Conservation (phyloP, 2,113 vertebrate species). For the Stegostoma tigrinum region DNA sequence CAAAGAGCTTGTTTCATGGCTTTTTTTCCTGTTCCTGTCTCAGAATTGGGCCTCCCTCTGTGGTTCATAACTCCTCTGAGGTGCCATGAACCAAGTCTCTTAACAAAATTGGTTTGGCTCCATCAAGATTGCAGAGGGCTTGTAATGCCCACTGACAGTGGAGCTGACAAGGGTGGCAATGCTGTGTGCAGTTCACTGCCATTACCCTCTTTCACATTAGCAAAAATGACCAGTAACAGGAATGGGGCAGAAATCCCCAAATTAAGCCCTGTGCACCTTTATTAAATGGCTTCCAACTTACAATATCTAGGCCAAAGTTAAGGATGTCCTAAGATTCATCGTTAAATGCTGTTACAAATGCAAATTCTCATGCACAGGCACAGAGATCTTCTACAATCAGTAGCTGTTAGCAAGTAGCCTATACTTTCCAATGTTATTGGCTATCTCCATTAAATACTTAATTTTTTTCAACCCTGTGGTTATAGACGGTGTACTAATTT, state of each 20-base stretch:
- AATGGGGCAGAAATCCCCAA: neutral
- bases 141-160: neutral
- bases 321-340: neutral
- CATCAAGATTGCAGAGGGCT: neutral
- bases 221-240: neutral
- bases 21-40: neutral
- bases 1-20: neutral
- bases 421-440: neutral
- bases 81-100: neutral
- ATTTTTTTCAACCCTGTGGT: neutral
- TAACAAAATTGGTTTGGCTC: neutral
- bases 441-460: neutral
- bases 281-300: neutral
- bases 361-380: neutral
- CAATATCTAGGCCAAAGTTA: neutral
- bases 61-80: neutral
- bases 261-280: neutral
- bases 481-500: neutral
- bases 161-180: neutral
- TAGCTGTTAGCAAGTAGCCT: neutral
- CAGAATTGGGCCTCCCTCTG: too few relatives aligned
- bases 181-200: neutral
- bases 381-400: neutral
- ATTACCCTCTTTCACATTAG: neutral
- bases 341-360: neutral